Evolutionary conservation across 2,888 invertebrate genomes (phyloP), one percentile per base, ranked within the genome.

Genomic region (Strigamia maritima): DNA sequence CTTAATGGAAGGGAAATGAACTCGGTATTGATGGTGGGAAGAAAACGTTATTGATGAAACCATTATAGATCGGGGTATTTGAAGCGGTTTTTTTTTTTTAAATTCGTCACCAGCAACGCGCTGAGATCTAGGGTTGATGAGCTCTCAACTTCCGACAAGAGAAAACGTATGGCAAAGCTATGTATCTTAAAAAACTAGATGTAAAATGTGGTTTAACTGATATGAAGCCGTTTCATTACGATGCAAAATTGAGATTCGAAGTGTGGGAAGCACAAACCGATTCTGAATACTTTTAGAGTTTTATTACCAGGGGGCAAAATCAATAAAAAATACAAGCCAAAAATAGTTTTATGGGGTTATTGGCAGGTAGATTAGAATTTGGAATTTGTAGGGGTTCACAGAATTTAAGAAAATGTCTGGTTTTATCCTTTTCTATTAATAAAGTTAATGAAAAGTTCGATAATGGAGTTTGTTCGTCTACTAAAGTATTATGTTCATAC

Each of bases 1-100:
- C 70, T 70, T 70, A 70, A 70, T 70, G 70, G 70, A 70, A 70
- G 70, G 70, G 70, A 70, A 70, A 70, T 70, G 70, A 70, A 70
- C 70, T 70, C 70, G 28, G 70, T 70, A 70, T 70, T 70, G 70
- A 70, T 70, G 70, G 70, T 70, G 14, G 28, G n/a, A 26, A 28
- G 28, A 28, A 70, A 70, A 70, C 70, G 70, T 28, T 70, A 70
- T 70, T 70, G 70, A 70, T 70, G 70, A 70, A 70, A 70, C 70
- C 70, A 70, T 70, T 70, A 54, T 54, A 54, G 54, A 54, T 54
- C 54, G 54, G 54, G 54, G 16, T 35, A 35, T 19, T 54, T 19
- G n/a, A 19, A n/a, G 6, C 54, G 19, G 1, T 54, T 54, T 54
- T 54, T 54, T 54, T 54, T 54, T 54, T 54, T 54, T 4, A 54